These are phyloP conservation scores for Amphiprion percula DNA, from an alignment of 2,113 vertebrate species.

Conservation along the genomic window DNA sequence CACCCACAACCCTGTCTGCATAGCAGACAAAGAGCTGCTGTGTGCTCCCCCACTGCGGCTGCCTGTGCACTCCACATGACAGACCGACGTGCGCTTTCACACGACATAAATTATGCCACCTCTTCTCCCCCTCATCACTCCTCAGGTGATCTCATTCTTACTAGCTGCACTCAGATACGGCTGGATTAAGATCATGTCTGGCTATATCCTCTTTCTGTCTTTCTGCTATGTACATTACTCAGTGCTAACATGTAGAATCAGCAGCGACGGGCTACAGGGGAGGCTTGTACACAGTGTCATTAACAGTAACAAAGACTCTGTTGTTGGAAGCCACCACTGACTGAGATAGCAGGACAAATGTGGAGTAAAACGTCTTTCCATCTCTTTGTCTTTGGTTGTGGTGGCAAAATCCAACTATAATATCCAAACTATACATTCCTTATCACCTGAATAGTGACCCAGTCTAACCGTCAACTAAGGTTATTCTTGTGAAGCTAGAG, in stretches of 20 bases:
- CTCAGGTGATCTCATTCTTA: conserved; percentile 40
- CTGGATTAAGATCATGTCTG: conserved; percentile 3
- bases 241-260: conserved; percentile 1
- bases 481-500: conserved; percentile 29
- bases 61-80: conserved; percentile 26
- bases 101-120: conserved; percentile 12
- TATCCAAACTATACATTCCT: background rate
- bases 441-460: background rate
- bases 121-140: conserved; percentile 26
- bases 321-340: conserved; percentile 30
- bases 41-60: conserved; percentile 34
- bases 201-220: conserved; percentile 2
- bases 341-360: conserved; percentile 9
- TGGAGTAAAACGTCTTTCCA: conserved; percentile 16
- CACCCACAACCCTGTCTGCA: conserved; percentile 52
- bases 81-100: conserved; percentile 22
- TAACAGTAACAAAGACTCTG: conserved; percentile 49
- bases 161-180: conserved; percentile 9
- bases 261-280: background rate
- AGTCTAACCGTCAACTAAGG: background rate
- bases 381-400: conserved; percentile 7
- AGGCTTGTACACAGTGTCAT: conserved; percentile 41
- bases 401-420: conserved; percentile 27
- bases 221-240: conserved; percentile 17
- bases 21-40: conserved; percentile 55